phyloP scores from a whole-genome alignment of 92 coral and sea anemone genomes.

The Epizoanthus illoricatus region DNA sequence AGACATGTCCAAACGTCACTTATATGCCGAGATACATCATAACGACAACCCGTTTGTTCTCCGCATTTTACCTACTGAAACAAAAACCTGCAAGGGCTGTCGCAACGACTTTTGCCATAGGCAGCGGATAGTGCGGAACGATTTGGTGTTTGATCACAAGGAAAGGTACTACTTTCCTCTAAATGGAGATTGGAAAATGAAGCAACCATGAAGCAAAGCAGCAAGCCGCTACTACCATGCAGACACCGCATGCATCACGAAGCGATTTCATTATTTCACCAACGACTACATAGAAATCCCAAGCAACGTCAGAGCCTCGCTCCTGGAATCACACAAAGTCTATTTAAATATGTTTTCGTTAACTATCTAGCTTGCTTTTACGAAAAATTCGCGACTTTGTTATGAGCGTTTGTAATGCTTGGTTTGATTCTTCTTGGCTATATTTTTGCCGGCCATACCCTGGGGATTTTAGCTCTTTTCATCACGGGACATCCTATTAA shows the following conservation, averaged over 20 bases:
- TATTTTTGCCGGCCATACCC: slow-evolving; percentile 16
- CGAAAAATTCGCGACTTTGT: slow-evolving; percentile 7
- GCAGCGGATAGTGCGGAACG: slow-evolving; percentile 28
- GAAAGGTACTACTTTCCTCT: slow-evolving; percentile 49
- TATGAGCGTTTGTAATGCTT: slow-evolving; percentile 16
- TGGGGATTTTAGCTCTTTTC: slow-evolving; percentile 12
- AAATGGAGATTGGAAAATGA: slow-evolving; percentile 51
- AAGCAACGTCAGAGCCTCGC: too few relatives aligned
- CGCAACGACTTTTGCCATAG: slow-evolving; percentile 42
- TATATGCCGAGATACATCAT: slow-evolving; percentile 2
- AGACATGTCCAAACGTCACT: slow-evolving; percentile 17
- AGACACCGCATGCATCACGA: slow-evolving; percentile 37
- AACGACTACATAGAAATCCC: slow-evolving; percentile 7
- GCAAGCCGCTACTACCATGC: slow-evolving; percentile 49
- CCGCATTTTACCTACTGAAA: slow-evolving; percentile 41
- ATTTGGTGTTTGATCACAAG: slow-evolving; percentile 37
- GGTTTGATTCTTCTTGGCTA: slow-evolving; percentile 16
- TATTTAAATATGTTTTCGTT: slow-evolving; percentile 34
- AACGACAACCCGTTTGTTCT: slow-evolving; percentile 41
- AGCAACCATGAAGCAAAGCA: slow-evolving; percentile 40
- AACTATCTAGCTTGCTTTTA: slow-evolving; percentile 36
- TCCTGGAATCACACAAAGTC: slow-evolving; percentile 34
- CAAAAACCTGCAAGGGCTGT: slow-evolving; percentile 48
- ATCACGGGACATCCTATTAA: slow-evolving; percentile 13
- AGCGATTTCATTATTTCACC: slow-evolving; percentile 31